Conservation (phyloP, 2,113 vertebrate species). For the Corythoichthys intestinalis region DNA sequence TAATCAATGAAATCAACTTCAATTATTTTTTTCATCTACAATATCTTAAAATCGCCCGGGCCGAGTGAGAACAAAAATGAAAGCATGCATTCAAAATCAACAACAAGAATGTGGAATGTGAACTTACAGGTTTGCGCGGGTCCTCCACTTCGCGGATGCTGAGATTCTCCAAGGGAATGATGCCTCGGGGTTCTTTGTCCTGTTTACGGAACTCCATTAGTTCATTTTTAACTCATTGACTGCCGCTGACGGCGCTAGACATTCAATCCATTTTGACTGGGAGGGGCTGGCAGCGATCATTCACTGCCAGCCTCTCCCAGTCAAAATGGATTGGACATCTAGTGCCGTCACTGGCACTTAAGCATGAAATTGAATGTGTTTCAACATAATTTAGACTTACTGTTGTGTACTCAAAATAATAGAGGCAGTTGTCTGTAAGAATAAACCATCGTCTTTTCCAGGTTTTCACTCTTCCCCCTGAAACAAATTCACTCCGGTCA, state of each 20-base stretch:
- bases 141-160: constrained; percentile 92
- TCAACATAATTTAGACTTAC: constrained; percentile 56
- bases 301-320: too few species aligned
- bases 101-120: not conserved
- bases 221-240: too few species aligned
- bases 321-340: too few species aligned
- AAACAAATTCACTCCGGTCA: constrained; percentile 8
- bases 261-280: too few species aligned
- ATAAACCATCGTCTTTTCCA: constrained; percentile 80
- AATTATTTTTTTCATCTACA: too few species aligned
- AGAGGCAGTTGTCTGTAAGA: constrained; percentile 79
- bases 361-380: too few species aligned
- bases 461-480: constrained; percentile 77
- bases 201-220: constrained; percentile 33
- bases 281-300: too few species aligned
- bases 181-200: constrained; percentile 77
- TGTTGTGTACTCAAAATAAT: constrained; percentile 81
- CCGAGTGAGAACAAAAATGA: not conserved
- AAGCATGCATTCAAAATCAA: not conserved
- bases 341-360: too few species aligned
- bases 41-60: too few species aligned
- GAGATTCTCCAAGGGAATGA: constrained; percentile 89
- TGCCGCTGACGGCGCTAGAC: too few species aligned
- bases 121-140: constrained; percentile 73
- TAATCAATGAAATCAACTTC: too few species aligned